Conservation (phyloP, 2,113 vertebrate genomes). For the Tiliqua scincoides region DNA sequence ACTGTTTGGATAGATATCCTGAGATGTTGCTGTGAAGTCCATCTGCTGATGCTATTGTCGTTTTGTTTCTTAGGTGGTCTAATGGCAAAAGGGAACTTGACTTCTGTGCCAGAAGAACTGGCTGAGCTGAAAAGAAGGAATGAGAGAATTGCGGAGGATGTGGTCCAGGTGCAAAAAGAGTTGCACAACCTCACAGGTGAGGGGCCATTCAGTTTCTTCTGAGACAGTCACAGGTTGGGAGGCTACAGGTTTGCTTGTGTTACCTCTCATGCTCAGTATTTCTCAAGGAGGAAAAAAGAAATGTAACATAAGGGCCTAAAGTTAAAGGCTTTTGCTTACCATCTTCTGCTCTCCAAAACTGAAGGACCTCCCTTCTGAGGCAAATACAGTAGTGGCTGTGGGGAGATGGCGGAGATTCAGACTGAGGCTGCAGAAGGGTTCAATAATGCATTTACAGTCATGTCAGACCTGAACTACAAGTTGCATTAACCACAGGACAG, state of each 20-base stretch:
- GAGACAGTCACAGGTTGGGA: background rate
- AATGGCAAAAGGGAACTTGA: background rate
- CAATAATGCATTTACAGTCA: too few species aligned
- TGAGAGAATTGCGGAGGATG: background rate
- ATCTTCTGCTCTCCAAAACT: too few species aligned
- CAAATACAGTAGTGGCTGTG: too few species aligned
- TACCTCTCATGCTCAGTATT: background rate
- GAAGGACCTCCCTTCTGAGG: too few species aligned
- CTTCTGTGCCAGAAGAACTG: background rate
- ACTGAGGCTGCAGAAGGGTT: too few species aligned
- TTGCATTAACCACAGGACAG: too few species aligned
- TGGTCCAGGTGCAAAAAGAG: too few species aligned
- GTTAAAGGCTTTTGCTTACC: too few species aligned
- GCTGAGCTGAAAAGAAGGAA: background rate
- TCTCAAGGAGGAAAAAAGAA: background rate
- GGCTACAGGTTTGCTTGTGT: background rate
- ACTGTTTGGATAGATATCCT: background rate
- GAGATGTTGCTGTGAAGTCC: background rate
- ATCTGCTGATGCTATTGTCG: background rate
- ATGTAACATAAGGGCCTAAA: background rate
- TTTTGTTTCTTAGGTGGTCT: conserved; percentile 1
- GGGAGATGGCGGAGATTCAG: too few species aligned
- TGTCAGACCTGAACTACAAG: too few species aligned
- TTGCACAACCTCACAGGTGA: conserved; percentile 1
- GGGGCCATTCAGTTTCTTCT: background rate